Percentiles rank a stretch among this genome's conserved stretches.
phyloP scores from a whole-genome alignment of 2,113 vertebrate species.

The Toxotes chatareus region DNA sequence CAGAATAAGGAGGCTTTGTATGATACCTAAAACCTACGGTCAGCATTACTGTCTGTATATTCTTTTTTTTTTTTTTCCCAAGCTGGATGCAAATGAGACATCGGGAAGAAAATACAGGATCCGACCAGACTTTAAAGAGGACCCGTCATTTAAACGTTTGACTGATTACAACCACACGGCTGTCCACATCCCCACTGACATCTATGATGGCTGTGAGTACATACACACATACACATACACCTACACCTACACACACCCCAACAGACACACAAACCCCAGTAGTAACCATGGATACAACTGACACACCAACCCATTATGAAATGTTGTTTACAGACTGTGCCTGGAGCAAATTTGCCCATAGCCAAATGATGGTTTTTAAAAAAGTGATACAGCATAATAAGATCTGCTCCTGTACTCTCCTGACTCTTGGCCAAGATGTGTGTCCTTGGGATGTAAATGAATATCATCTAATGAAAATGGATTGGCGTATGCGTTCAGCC shows the following conservation, averaged over 20 bases:
- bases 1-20: conserved; percentile 4
- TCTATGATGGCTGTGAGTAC: conserved; percentile 98
- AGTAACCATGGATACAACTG: conserved; percentile 71
- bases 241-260: conserved; percentile 53
- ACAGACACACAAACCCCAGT: neutral
- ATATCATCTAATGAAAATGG: conserved; percentile 8
- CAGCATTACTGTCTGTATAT: conserved; percentile 30
- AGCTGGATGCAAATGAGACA: conserved; percentile 94
- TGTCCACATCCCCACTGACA: conserved; percentile 98
- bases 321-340: conserved; percentile 59
- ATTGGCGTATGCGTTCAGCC: neutral
- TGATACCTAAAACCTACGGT: conserved; percentile 14
- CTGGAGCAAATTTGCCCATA: conserved; percentile 51
- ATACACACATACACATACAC: conserved; percentile 17
- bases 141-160: conserved; percentile 90
- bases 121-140: conserved; percentile 93
- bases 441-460: conserved; percentile 44
- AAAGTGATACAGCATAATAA: conserved; percentile 30
- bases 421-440: neutral
- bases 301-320: conserved; percentile 62
- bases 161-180: conserved; percentile 95
- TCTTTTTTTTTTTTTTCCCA: conserved; percentile 40
- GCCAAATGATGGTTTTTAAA: conserved; percentile 46
- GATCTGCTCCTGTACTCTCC: conserved; percentile 1
- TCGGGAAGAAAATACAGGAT: conserved; percentile 89